Base-by-base conservation (phyloP, 2,888 invertebrate species). In the Apotomis betuletana region DNA sequence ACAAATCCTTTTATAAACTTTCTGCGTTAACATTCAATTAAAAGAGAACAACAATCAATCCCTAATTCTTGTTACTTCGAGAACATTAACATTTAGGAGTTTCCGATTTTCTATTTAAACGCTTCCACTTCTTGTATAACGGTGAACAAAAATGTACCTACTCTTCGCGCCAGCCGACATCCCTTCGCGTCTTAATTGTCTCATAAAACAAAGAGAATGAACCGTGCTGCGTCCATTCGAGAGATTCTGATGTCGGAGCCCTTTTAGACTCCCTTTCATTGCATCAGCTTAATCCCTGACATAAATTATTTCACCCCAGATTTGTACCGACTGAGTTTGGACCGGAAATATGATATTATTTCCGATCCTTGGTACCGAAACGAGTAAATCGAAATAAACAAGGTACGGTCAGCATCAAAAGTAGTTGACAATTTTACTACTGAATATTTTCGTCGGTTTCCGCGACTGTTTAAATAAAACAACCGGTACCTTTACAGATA, bases 171-270 rank as follows among this genome's bases (percentile, higher is more conserved):
- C 81, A 79, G 80, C 81, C 80, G 80, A 77, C 81, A 82, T 83
- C 85, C 83, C 83, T 84, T 80, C 80, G 82, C 79, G 80, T 85
- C 86, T 87, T 88, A 87, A 87, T 87, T 87, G 86, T 88, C 87
- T 84, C 87, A 86, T 89, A 87, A 88, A 89, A 89, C 87, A 88
- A 87, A 86, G 83, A 79, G 86, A 87, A 89, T 86, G 83, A 87
- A 87, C 84, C 85, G 84, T 86, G 85, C 81, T 80, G 57, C 73
- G 79, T 78, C 75, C 78, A 77, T 77, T 78, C 74, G 67, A 78
- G 78, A 77, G 75, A 73, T 81, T 81, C 78, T 79, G 77, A 79
- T 78, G 75, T 77, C 77, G 75, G 74, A 78, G 76, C 80, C 78
- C 79, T 78, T 83, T 78, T 76, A 79, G 78, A 83, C 80, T 81